Evolutionary conservation across 92 coral and sea anemone genomes (phyloP).

Genomic region (Heliopora coerulea): DNA sequence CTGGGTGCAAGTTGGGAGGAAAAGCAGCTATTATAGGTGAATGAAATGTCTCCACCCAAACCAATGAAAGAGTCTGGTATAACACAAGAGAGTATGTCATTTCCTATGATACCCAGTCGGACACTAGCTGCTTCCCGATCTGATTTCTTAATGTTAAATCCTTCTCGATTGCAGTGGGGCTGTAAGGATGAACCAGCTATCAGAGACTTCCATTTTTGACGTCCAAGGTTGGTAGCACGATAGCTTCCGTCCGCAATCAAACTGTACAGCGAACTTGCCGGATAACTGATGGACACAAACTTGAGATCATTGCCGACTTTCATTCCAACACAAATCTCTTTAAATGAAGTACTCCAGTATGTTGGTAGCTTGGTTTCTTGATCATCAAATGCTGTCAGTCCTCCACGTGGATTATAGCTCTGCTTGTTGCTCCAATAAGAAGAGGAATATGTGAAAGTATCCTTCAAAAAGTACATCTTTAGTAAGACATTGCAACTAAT

Average conservation of each 20-base stretch:
- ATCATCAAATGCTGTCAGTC: conserved; percentile 9
- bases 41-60: too few relatives aligned
- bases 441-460: conserved; percentile 1
- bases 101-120: conserved; percentile 18
- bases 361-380: conserved; percentile 8
- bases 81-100: background rate
- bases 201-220: conserved; percentile 21
- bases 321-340: too few relatives aligned
- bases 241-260: conserved; percentile 35
- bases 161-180: conserved; percentile 12
- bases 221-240: conserved; percentile 1
- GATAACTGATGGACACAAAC: conserved; percentile 5
- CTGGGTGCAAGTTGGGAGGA: too few relatives aligned
- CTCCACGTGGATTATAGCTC: background rate
- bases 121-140: too few relatives aligned
- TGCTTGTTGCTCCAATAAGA: background rate
- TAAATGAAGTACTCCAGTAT: background rate
- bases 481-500: too few relatives aligned
- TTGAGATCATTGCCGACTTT: too few relatives aligned
- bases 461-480: background rate
- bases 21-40: too few relatives aligned
- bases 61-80: conserved; percentile 31
- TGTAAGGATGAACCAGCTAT: conserved; percentile 25
- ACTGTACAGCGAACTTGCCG: conserved; percentile 15
- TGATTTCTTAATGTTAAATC: too few relatives aligned